These are phyloP conservation scores for Pygoscelis antarcticus DNA, from an alignment of 2,113 vertebrate genomes.

Conservation along the genomic window DNA sequence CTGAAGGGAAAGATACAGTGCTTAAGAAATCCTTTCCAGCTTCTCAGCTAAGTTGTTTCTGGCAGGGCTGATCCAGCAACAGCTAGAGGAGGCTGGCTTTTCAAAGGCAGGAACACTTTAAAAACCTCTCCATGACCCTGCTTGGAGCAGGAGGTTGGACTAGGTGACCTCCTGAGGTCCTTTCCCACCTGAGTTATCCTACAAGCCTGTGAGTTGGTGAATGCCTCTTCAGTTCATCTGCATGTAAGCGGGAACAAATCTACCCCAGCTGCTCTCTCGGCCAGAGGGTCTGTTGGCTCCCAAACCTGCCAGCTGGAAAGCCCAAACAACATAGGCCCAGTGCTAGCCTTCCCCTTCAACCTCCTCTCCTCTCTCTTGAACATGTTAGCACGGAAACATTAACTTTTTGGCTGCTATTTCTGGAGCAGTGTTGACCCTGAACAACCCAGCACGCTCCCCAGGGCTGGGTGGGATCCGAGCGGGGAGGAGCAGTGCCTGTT, in stretches of 20 bases:
- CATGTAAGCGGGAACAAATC: neutral
- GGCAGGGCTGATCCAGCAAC: neutral
- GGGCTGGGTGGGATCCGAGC: neutral
- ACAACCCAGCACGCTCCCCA: fast-evolving
- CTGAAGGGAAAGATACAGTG: neutral
- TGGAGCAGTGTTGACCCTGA: neutral
- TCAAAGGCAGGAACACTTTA: neutral
- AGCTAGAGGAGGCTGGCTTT: neutral
- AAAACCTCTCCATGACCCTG: neutral
- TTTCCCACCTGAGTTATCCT: neutral
- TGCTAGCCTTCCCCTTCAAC: neutral
- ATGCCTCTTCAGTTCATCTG: neutral
- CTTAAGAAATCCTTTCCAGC: neutral
- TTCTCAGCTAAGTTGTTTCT: slow-evolving; percentile 28
- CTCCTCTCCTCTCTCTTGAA: neutral
- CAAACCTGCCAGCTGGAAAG: neutral
- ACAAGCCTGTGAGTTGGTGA: neutral
- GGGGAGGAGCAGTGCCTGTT: neutral
- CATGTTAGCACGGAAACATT: neutral
- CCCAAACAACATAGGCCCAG: neutral
- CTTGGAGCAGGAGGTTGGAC: neutral
- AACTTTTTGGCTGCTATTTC: neutral
- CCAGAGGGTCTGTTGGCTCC: neutral
- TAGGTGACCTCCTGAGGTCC: neutral
- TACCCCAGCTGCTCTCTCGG: neutral